A percentile compares a stretch with the other conserved stretches of the same genome.
phyloP scores from a whole-genome alignment of 1,140 invertebrate species.

The Formica exsecta region DNA sequence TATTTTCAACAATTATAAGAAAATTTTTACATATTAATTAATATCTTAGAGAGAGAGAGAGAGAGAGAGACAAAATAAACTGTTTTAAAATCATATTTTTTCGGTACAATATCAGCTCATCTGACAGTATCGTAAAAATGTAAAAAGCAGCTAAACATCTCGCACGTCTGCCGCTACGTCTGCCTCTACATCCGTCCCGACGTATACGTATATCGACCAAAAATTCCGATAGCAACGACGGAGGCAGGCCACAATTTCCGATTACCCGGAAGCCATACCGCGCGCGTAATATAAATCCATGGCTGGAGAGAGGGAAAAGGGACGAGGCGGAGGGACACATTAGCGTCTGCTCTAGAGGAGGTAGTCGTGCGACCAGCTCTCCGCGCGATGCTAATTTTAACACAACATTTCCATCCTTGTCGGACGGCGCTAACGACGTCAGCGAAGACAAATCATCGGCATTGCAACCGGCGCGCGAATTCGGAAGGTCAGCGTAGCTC shows the following conservation, averaged over 20 bases:
- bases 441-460: slow-evolving; percentile 61
- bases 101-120: not conserved
- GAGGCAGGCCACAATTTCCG: slow-evolving; percentile 62
- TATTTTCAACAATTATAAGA: slow-evolving; percentile 5
- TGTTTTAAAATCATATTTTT: slow-evolving; percentile 15
- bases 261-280: slow-evolving; percentile 65
- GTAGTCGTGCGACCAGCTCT: slow-evolving; percentile 3
- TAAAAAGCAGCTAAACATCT: slow-evolving; percentile 30
- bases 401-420: slow-evolving; percentile 65
- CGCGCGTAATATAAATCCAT: slow-evolving; percentile 58
- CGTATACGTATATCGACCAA: slow-evolving; percentile 50
- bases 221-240: slow-evolving; percentile 61
- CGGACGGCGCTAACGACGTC: slow-evolving; percentile 58
- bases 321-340: slow-evolving; percentile 15
- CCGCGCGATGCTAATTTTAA: slow-evolving; percentile 56
- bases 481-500: slow-evolving; percentile 58
- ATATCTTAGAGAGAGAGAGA: no score
- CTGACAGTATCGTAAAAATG: slow-evolving; percentile 39
- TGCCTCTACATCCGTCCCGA: slow-evolving; percentile 25
- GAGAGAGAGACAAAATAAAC: not conserved
- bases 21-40: slow-evolving; percentile 6
- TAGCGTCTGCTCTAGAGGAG: slow-evolving; percentile 37
- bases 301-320: not conserved
- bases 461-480: slow-evolving; percentile 48
- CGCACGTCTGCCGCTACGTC: slow-evolving; percentile 8